phyloP scores from a whole-genome alignment of 1,140 invertebrate species.

The Sweltsa coloradensis region DNA sequence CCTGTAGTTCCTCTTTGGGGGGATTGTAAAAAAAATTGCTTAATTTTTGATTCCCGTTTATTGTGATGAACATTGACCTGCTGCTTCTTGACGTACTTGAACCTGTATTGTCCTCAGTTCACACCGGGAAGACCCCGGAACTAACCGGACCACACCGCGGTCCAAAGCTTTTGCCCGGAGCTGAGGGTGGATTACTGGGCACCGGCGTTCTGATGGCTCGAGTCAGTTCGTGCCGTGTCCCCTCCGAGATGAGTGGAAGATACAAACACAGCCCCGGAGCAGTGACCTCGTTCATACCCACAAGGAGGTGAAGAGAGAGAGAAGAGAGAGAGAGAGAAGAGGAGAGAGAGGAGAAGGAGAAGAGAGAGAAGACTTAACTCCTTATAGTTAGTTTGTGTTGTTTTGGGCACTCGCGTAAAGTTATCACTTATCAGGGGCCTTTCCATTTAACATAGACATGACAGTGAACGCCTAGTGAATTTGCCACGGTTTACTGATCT shows the following conservation, averaged over 20 bases:
- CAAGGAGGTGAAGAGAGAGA: constrained; percentile 29
- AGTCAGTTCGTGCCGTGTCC: constrained; percentile 62
- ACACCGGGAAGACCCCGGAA: constrained; percentile 76
- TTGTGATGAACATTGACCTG: too few species aligned
- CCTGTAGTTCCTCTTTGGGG: not conserved
- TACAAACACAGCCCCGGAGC: constrained; percentile 28
- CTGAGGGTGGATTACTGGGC: constrained; percentile 89
- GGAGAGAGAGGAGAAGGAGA: too few species aligned
- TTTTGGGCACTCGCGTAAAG: too few species aligned
- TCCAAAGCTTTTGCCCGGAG: constrained; percentile 70
- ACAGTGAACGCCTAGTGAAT: too few species aligned
- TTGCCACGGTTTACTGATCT: too few species aligned
- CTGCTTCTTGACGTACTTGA: not conserved
- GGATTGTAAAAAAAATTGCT: not conserved
- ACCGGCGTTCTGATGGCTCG: constrained; percentile 84
- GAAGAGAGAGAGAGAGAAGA: too few species aligned
- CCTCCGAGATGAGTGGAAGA: constrained; percentile 73
- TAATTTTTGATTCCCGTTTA: constrained; percentile 2
- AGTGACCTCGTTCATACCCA: constrained; percentile 19
- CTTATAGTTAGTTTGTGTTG: too few species aligned
- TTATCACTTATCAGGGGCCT: too few species aligned
- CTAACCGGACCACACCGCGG: constrained; percentile 78
- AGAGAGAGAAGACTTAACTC: too few species aligned
- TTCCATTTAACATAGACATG: too few species aligned
- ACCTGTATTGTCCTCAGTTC: constrained; percentile 40